Evolutionary conservation across 2,113 vertebrate species (phyloP).

Genomic region (Myocastor coypus): DNA sequence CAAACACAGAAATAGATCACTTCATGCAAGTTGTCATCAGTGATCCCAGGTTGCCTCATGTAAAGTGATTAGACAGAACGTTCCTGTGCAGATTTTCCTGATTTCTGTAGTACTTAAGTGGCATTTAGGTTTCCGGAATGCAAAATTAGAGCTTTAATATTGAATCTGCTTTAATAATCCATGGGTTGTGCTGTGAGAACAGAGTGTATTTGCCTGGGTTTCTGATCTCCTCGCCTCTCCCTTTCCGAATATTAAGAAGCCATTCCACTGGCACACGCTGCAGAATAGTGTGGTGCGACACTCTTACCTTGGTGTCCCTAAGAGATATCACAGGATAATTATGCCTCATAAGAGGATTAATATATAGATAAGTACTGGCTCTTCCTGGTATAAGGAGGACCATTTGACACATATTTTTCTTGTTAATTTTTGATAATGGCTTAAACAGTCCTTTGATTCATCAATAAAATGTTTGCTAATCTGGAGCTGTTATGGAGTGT

Average conservation of each 20-base stretch:
- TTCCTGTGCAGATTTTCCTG: slow-evolving; percentile 73
- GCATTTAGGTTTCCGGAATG: slow-evolving; percentile 61
- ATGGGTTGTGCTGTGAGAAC: slow-evolving; percentile 32
- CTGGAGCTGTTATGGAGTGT: not conserved
- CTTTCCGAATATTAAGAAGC: slow-evolving; percentile 49
- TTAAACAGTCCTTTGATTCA: slow-evolving; percentile 20
- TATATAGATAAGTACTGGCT: not conserved
- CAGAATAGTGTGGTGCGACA: not conserved
- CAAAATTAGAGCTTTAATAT: slow-evolving; percentile 57
- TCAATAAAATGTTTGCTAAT: slow-evolving; percentile 27
- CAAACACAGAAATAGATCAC: not conserved
- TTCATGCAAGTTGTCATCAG: slow-evolving; percentile 1
- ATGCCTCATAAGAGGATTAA: not conserved
- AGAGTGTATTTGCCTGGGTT: slow-evolving; percentile 43
- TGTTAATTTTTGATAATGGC: not conserved
- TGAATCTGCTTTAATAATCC: slow-evolving; percentile 64
- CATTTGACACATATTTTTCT: not conserved
- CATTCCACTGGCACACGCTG: not conserved
- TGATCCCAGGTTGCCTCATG: not conserved
- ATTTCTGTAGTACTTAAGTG: slow-evolving; percentile 72
- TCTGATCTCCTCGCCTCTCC: not conserved
- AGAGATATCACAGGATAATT: slow-evolving; percentile 15
- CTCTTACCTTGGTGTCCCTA: not conserved
- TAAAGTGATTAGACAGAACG: slow-evolving; percentile 70
- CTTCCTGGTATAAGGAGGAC: not conserved